These are phyloP conservation scores for Setophaga petechia DNA, from an alignment of 2,113 vertebrate genomes.

Conservation along the genomic window DNA sequence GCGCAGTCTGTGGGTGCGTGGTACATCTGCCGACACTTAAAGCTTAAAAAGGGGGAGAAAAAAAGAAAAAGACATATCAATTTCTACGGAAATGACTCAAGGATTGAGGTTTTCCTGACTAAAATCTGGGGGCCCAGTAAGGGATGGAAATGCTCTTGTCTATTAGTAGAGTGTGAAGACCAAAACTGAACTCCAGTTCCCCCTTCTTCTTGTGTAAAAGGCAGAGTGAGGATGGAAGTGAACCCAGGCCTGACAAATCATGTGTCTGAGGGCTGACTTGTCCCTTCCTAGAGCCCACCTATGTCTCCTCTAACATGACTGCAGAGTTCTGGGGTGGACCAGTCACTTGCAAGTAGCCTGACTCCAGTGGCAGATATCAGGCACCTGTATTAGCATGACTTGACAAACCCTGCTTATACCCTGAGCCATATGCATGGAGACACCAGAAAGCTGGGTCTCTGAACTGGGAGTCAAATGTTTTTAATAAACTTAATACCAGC, in stretches of 20 bases:
- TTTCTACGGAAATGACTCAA: neutral
- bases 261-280: rapidly evolving
- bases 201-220: neutral
- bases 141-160: neutral
- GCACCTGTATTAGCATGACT: neutral
- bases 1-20: constrained; percentile 98
- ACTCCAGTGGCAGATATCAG: neutral
- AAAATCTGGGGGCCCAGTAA: neutral
- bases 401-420: neutral
- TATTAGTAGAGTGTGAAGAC: neutral
- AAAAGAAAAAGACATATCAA: neutral
- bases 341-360: neutral
- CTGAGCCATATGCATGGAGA: neutral
- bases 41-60: constrained; percentile 71
- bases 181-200: neutral
- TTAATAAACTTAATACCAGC: neutral
- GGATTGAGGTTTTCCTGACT: neutral
- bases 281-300: neutral
- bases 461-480: neutral
- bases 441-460: neutral
- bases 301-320: neutral
- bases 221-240: neutral
- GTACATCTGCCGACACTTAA: constrained; percentile 99
- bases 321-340: neutral
- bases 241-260: neutral